phyloP scores from a whole-genome alignment of 2,888 invertebrate genomes.

The Melipona bicolor region DNA sequence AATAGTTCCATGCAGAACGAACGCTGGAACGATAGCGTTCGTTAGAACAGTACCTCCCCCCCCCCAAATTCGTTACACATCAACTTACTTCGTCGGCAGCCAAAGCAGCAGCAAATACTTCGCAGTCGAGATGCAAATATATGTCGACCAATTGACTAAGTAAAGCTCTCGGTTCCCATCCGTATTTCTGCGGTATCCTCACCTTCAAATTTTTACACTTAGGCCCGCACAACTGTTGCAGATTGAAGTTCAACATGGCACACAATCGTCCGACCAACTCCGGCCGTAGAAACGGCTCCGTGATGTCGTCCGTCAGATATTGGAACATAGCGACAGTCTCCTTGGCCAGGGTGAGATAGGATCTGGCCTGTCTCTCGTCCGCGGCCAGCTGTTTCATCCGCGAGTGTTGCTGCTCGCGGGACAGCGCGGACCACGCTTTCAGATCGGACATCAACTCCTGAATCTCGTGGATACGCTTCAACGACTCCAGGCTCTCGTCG shows the following conservation, averaged over 20 bases:
- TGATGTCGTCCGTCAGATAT: slow-evolving; percentile 97
- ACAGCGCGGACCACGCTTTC: slow-evolving; percentile 88
- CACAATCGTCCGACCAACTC: slow-evolving; percentile 97
- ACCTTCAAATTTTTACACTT: slow-evolving; percentile 98
- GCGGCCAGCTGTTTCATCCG: slow-evolving; percentile 92
- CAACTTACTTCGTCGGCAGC: slow-evolving; percentile 95
- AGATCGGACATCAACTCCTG: slow-evolving; percentile 93
- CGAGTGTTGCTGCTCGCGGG: slow-evolving; percentile 89
- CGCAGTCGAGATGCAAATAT: slow-evolving; percentile 97
- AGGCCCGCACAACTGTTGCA: slow-evolving; percentile 97
- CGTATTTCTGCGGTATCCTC: slow-evolving; percentile 96
- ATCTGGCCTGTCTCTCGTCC: slow-evolving; percentile 94
- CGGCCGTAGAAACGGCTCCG: slow-evolving; percentile 96
- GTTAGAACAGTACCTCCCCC: neutral
- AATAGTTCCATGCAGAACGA: slow-evolving; percentile 97
- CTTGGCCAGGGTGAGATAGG: slow-evolving; percentile 95
- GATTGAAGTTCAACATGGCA: slow-evolving; percentile 99
- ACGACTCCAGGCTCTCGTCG: slow-evolving; percentile 97
- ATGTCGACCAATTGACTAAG: slow-evolving; percentile 97
- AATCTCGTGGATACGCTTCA: slow-evolving; percentile 94
- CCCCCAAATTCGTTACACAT: neutral
- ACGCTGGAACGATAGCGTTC: slow-evolving; percentile 86
- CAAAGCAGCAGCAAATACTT: slow-evolving; percentile 95
- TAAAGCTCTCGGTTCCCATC: slow-evolving; percentile 97
- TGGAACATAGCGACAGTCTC: slow-evolving; percentile 99